A percentile compares a stretch with the other conserved stretches of the same genome.
Evolutionary conservation across 2,888 invertebrate species (phyloP).

Genomic region (Theretra japonica): DNA sequence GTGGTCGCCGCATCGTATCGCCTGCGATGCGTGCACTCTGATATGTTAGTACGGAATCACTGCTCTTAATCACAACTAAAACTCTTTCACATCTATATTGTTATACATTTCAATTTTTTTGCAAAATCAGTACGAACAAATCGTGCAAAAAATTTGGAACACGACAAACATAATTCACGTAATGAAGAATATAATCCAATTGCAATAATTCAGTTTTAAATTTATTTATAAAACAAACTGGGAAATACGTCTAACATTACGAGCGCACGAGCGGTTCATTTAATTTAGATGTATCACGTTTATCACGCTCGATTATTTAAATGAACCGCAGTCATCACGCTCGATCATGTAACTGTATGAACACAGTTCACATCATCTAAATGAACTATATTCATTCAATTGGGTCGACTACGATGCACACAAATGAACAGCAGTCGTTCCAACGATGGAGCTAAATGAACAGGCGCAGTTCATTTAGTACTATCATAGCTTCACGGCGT

Average conservation of each 20-base stretch:
- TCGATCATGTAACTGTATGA: not conserved
- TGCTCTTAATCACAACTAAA: slow-evolving; percentile 41
- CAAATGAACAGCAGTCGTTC: not conserved
- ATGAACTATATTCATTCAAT: not conserved
- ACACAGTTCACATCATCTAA: not conserved
- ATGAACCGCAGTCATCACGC: not conserved
- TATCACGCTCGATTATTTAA: not conserved
- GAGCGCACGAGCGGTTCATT: not conserved
- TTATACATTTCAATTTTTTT: not conserved
- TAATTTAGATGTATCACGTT: no score
- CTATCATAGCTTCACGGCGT: slow-evolving; percentile 63
- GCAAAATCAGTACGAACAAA: not conserved
- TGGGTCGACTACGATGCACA: not conserved
- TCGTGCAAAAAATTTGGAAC: slow-evolving; percentile 10
- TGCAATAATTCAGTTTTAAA: slow-evolving; percentile 11
- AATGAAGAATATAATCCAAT: slow-evolving; percentile 1
- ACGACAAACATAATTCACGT: not conserved
- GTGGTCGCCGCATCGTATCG: slow-evolving; percentile 57
- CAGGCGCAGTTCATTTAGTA: slow-evolving; percentile 47
- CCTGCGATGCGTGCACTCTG: slow-evolving; percentile 73
- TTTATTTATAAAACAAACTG: not conserved
- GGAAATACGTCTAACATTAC: not conserved
- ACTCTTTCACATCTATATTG: slow-evolving; percentile 37
- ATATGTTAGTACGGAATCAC: slow-evolving; percentile 76
- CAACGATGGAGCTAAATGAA: slow-evolving; percentile 38